Base-by-base conservation (phyloP, 2,797 vertebrate genomes). In the Microcaecilia unicolor region DNA sequence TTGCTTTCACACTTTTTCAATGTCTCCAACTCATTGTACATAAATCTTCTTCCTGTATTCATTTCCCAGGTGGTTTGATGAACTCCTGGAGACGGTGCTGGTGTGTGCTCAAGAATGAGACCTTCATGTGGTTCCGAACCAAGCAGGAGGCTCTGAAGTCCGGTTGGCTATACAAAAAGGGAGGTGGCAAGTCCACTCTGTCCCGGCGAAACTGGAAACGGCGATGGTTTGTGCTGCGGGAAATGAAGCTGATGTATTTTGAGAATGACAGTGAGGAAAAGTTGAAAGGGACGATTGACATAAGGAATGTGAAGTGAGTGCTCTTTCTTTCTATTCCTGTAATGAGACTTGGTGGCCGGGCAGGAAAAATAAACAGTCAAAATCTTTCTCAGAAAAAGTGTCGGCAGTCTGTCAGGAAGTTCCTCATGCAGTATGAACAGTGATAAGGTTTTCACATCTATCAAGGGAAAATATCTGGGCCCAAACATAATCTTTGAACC, bases 71-170 rank as follows among this genome's bases (percentile, higher is more conserved):
- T 21, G 92, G 92, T 9, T 73, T 93, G 34, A 95, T 95, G 90
- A 92, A 91, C 59, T 86, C 89, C 0, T 93, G 92, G 91, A 81
- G 88, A 9, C 80, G 90, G 0, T 90, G 91, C 47, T 95, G 92
- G 92, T 95, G 91, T 4, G 89, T 95, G 18, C 74, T 95, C 32
- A 93, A 93, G 64, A 92, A 95, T 0, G 92, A 93, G 52, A 92
- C 89, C 17, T 93, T 95, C 66, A 91, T 95, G 91, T 95, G 92
- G 92, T 95, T 89, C 61, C 78, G 92, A 26, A 87, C 92, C 30
- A 95, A 95, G 53, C 92, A 93, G 69, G 91, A 95, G 48, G 89
- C 91, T 0, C 58, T 93, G 16, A 91, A 91, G 55, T 90, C 83
- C 0, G 91, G 92, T 33, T 95, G 92, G 92, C 84, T 95, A 7